Conservation (phyloP, 1,140 invertebrate species). For the Panagrolaimus sp. region DNA sequence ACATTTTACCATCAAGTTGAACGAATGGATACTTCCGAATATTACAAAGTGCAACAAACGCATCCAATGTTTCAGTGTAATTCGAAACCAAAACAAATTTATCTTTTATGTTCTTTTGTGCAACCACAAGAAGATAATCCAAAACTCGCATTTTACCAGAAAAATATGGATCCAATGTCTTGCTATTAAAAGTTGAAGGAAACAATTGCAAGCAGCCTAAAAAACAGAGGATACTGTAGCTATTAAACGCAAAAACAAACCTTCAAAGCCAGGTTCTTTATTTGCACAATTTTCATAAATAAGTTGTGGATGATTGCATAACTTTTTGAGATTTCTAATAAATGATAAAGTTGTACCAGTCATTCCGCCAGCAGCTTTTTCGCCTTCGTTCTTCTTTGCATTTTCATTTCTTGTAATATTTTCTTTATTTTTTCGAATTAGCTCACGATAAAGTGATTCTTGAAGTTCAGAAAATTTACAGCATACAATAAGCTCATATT, state of each 20-base stretch:
- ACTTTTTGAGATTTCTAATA: slow-evolving; percentile 90
- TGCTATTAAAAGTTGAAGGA: slow-evolving; percentile 70
- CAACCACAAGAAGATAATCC: slow-evolving; percentile 82
- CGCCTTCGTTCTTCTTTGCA: no score
- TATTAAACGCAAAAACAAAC: slow-evolving; percentile 60
- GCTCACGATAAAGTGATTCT: slow-evolving; percentile 68
- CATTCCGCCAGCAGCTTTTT: slow-evolving; percentile 59
- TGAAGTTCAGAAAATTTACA: slow-evolving; percentile 81
- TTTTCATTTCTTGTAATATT: slow-evolving; percentile 61
- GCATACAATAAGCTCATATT: slow-evolving; percentile 86
- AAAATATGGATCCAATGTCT: slow-evolving; percentile 59
- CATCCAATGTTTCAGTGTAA: slow-evolving; percentile 95
- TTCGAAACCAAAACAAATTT: slow-evolving; percentile 99
- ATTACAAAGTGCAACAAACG: slow-evolving; percentile 74
- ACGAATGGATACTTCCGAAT: slow-evolving; percentile 68
- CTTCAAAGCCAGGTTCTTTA: slow-evolving; percentile 75
- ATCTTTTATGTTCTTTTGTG: slow-evolving; percentile 79
- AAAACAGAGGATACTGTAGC: no score
- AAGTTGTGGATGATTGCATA: slow-evolving; percentile 95
- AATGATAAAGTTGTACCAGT: slow-evolving; percentile 75
- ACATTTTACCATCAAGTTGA: slow-evolving; percentile 90
- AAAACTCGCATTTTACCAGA: slow-evolving; percentile 85
- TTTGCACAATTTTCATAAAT: slow-evolving; percentile 80
- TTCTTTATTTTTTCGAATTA: slow-evolving; percentile 78
- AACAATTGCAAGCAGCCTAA: slow-evolving; percentile 56